These are phyloP conservation scores for Slavum lentiscoides DNA, from an alignment of 2,888 invertebrate genomes.

Conservation along the genomic window DNA sequence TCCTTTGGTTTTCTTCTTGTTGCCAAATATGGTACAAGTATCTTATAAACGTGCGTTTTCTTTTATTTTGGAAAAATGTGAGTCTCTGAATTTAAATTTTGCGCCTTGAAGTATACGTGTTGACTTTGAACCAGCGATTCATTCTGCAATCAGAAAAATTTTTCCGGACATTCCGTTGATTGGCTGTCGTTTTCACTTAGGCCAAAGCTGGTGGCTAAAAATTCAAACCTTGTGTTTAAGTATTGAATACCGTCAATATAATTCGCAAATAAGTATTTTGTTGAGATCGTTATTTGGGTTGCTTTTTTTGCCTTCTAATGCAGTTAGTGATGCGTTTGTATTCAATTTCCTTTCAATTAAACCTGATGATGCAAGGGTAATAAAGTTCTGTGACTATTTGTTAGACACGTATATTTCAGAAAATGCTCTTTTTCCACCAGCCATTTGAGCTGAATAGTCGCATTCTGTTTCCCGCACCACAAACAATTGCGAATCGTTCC, in stretches of 20 bases:
- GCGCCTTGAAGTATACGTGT: not conserved
- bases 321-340: conserved; percentile 38
- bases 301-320: conserved; percentile 40
- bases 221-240: conserved; percentile 2
- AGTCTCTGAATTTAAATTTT: conserved; percentile 7
- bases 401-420: conserved; percentile 28
- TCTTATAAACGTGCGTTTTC: conserved; percentile 11
- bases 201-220: not conserved
- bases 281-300: conserved; percentile 29
- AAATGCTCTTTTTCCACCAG: conserved; percentile 22
- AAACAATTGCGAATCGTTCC: too few relatives aligned
- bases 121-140: not conserved
- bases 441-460: conserved; percentile 23
- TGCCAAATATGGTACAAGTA: conserved; percentile 5
- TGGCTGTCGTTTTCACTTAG: conserved; percentile 6
- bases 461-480: too few relatives aligned
- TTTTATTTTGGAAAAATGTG: too few relatives aligned
- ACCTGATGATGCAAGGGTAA: conserved; percentile 22
- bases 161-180: not conserved
- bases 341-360: conserved; percentile 38
- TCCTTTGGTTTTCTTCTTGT: conserved; percentile 43
- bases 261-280: not conserved
- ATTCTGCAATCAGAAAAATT: not conserved
- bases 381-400: conserved; percentile 19
- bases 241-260: not conserved